phyloP scores from a whole-genome alignment of 2,797 vertebrate genomes.

The Macrochelys suwanniensis region DNA sequence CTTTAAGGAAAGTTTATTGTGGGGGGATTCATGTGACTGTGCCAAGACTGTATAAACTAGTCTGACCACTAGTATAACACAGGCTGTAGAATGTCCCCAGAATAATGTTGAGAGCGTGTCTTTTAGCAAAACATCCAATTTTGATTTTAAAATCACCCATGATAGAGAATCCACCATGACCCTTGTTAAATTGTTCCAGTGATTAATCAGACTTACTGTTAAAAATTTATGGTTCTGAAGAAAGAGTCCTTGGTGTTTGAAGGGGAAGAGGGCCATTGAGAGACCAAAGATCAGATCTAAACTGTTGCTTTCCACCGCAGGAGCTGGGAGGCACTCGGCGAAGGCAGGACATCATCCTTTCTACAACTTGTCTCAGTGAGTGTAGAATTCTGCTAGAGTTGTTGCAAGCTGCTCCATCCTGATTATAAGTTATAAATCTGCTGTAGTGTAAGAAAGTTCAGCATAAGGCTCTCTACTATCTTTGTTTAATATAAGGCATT shows the following conservation, averaged over 20 bases:
- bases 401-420: neutral
- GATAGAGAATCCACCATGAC: neutral
- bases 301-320: neutral
- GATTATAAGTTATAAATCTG: neutral
- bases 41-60: neutral
- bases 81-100: neutral
- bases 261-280: neutral
- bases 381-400: neutral
- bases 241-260: neutral
- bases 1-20: neutral
- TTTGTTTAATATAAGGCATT: neutral
- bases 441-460: constrained; percentile 47
- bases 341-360: neutral
- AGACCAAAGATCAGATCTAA: neutral
- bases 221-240: neutral
- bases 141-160: neutral
- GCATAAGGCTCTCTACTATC: constrained; percentile 7
- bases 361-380: neutral
- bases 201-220: neutral
- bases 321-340: neutral
- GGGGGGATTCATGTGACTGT: neutral
- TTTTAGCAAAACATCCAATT: neutral
- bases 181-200: neutral
- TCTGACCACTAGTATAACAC: neutral
- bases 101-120: neutral